These are phyloP conservation scores for Misgurnus anguillicaudatus DNA, from an alignment of 2,113 vertebrate species.

Conservation along the genomic window DNA sequence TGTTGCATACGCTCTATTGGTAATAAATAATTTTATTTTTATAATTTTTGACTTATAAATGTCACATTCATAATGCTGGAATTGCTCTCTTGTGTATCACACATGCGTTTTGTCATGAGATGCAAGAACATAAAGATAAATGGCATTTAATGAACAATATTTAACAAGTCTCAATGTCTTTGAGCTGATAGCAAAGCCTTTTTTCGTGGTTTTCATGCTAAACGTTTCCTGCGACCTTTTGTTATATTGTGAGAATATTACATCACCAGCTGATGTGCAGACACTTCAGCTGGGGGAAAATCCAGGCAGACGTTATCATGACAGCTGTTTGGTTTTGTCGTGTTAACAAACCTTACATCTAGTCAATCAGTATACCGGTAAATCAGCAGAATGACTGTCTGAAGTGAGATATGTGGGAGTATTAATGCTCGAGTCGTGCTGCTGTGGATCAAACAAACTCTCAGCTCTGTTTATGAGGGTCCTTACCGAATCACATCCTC, in stretches of 20 bases:
- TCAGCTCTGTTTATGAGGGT: constrained; percentile 45
- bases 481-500: constrained; percentile 25
- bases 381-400: constrained; percentile 39
- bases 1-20: too few relatives aligned
- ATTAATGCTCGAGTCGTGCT: constrained; percentile 53
- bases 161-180: too few relatives aligned
- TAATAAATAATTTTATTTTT: too few relatives aligned
- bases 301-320: background rate
- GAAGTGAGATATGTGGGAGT: constrained; percentile 53
- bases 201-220: background rate
- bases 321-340: constrained; percentile 26
- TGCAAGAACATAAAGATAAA: too few relatives aligned
- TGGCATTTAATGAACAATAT: too few relatives aligned
- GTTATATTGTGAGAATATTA: background rate
- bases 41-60: too few relatives aligned
- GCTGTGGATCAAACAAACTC: constrained; percentile 48
- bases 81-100: too few relatives aligned
- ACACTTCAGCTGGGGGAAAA: background rate
- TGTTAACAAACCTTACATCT: constrained; percentile 38
- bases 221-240: background rate
- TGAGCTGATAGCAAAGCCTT: too few relatives aligned
- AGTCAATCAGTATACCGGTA: constrained; percentile 40
- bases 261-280: constrained; percentile 7
- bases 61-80: too few relatives aligned
- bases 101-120: too few relatives aligned